Conservation (phyloP, 2,888 invertebrate genomes). For the Phoenoteleia sp. region DNA sequence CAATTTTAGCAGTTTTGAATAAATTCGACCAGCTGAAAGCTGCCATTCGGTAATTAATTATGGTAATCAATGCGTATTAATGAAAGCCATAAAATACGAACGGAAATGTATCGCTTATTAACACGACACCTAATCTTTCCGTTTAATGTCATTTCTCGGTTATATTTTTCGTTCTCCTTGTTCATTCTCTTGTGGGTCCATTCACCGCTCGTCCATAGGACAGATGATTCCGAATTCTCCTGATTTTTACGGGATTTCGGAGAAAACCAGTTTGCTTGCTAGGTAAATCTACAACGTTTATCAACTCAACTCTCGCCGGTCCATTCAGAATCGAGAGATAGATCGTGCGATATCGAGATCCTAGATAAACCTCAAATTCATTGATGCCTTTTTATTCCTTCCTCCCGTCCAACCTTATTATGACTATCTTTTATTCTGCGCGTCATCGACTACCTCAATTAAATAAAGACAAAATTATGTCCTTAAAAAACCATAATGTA, state of each 20-base stretch:
- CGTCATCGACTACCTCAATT: conserved; percentile 68
- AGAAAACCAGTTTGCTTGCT: conserved; percentile 81
- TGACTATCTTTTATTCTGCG: conserved; percentile 51
- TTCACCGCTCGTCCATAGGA: conserved; percentile 50
- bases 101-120: conserved; percentile 67
- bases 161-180: conserved; percentile 53
- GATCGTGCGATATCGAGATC: conserved; percentile 69
- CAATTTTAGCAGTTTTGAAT: conserved; percentile 14
- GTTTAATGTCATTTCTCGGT: conserved; percentile 61
- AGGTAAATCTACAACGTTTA: conserved; percentile 67
- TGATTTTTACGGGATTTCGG: conserved; percentile 79
- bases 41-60: conserved; percentile 49
- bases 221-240: conserved; percentile 71
- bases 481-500: conserved; percentile 53
- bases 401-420: conserved; percentile 40
- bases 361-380: conserved; percentile 68
- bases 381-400: conserved; percentile 63
- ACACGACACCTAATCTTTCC: conserved; percentile 67
- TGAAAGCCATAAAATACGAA: conserved; percentile 59
- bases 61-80: conserved; percentile 64
- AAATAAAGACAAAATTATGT: conserved; percentile 65
- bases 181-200: conserved; percentile 60
- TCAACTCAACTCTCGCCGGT: conserved; percentile 42
- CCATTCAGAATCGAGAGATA: conserved; percentile 66
- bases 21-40: conserved; percentile 9